Percentiles rank a stretch among this genome's conserved stretches.
These are phyloP conservation scores for Anolis apletophallus DNA, from an alignment of 2,797 vertebrate genomes.

Conservation along the genomic window DNA sequence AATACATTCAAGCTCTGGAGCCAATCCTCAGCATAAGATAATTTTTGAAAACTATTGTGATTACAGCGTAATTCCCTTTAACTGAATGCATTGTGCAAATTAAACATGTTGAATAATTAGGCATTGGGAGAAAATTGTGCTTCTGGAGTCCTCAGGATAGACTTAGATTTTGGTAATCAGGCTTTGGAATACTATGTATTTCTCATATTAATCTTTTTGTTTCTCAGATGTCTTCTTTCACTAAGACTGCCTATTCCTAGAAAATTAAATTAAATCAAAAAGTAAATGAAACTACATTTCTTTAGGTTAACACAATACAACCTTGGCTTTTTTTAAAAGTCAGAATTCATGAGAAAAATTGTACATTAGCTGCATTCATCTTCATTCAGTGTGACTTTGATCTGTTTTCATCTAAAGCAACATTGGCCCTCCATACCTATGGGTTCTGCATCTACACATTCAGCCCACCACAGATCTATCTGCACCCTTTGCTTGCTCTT, in stretches of 20 bases:
- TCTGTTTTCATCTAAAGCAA: neutral
- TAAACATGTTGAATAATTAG: neutral
- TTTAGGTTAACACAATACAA: conserved; percentile 17
- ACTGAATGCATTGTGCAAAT: neutral
- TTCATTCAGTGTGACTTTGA: neutral
- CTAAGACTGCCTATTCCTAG: neutral
- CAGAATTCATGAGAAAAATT: conserved; percentile 6
- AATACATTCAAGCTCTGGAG: conserved; percentile 4
- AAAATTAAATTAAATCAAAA: neutral
- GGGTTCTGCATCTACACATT: too few relatives aligned
- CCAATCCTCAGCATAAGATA: neutral
- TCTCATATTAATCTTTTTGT: neutral
- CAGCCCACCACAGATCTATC: too few relatives aligned
- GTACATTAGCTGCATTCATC: conserved; percentile 21
- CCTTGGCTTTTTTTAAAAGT: neutral
- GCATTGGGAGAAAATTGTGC: neutral
- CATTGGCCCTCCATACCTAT: too few relatives aligned
- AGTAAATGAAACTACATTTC: conserved; percentile 8
- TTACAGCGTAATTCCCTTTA: neutral
- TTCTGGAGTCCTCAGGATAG: neutral
- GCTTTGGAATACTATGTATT: neutral
- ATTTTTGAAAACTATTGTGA: neutral
- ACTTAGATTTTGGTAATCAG: neutral
- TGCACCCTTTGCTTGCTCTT: too few relatives aligned
- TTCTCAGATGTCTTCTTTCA: neutral